Evolutionary conservation across 1,140 invertebrate genomes (phyloP).

Genomic region (Wiebesia pumilae): DNA sequence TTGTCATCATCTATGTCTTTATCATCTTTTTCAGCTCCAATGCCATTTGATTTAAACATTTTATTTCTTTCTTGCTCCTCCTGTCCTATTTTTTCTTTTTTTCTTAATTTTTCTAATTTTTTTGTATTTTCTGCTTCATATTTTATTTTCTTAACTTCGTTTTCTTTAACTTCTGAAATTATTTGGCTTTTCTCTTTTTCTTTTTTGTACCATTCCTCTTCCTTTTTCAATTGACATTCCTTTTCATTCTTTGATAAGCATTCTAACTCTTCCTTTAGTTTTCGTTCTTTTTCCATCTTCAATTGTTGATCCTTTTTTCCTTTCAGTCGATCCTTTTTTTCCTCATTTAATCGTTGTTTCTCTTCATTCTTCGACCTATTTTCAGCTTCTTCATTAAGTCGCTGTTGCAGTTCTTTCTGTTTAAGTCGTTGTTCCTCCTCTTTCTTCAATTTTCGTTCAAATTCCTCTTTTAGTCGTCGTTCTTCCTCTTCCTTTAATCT

Average conservation of each 20-base stretch:
- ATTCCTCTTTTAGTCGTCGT: conserved; percentile 41
- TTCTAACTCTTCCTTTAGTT: conserved; percentile 21
- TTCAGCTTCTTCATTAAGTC: conserved; percentile 41
- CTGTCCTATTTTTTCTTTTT: conserved; percentile 37
- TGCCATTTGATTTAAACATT: background rate
- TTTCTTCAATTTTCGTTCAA: conserved; percentile 32
- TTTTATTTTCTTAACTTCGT: conserved; percentile 29
- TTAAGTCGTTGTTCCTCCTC: conserved; percentile 10
- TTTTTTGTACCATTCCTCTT: conserved; percentile 16
- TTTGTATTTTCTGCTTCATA: conserved; percentile 45
- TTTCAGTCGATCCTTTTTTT: conserved; percentile 15
- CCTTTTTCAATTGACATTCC: conserved; percentile 22
- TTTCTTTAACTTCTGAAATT: conserved; percentile 32
- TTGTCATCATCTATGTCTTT: conserved; percentile 44
- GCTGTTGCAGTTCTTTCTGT: conserved; percentile 49
- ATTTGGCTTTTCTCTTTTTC: conserved; percentile 29
- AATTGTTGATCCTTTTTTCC: conserved; percentile 34
- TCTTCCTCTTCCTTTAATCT: conserved; percentile 36
- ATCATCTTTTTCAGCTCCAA: conserved; percentile 1
- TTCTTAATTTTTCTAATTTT: conserved; percentile 28
- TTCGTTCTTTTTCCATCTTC: conserved; percentile 30
- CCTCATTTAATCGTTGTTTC: conserved; percentile 18
- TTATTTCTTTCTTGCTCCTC: conserved; percentile 44
- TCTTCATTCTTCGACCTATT: conserved; percentile 45
- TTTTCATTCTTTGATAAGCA: conserved; percentile 45